Evolutionary conservation across 2,888 invertebrate genomes (phyloP), one percentile per base, ranked within the genome.

Genomic region (Lithophane ornitopus): DNA sequence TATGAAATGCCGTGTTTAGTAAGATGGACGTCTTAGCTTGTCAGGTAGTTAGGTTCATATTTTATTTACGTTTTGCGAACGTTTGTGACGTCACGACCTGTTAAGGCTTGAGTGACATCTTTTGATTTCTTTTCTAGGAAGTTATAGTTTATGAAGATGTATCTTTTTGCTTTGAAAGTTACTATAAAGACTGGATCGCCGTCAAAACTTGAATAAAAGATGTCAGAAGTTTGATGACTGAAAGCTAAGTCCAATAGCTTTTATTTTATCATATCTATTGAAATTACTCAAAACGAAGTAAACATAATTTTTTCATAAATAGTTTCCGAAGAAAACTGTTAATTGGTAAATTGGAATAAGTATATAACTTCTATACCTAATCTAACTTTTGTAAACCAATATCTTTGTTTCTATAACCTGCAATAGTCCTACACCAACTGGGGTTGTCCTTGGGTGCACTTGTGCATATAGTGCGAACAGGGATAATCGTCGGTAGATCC

Each of bases 1-100:
- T 80, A 80, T 79, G 58, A 76, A 85, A 82, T 68, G 78, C 44
- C 52, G 75, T 74, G 52, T 67, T 69, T 65, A 65, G 52, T 70
- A 70, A 87, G 81, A 86, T 85, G 81, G 85, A 86, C 90, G 89
- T 91, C 91, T 91, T 89, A 92, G 92, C 90, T 85, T 85, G 90
- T 83, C 85, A 83, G 75, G 88, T 88, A 86, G 63, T 66, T 68
- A 34, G 46, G 22, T 70, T 67, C 78, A 90, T 90, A 91, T 92
- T 91, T 93, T 93, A 93, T 94, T 92, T 92, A 92, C 91, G 90
- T 91, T 90, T 87, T 85, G 82, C 77, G 84, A 86, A 86, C 87
- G 85, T 86, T 90, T 88, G 87, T 87, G 88, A 89, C 87, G 87
- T 89, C 87, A 85, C 89, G 88, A 88, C 88, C 88, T 86, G 80